Evolutionary conservation across 2,888 invertebrate genomes (phyloP).

Genomic region (Uloborus plumipes): DNA sequence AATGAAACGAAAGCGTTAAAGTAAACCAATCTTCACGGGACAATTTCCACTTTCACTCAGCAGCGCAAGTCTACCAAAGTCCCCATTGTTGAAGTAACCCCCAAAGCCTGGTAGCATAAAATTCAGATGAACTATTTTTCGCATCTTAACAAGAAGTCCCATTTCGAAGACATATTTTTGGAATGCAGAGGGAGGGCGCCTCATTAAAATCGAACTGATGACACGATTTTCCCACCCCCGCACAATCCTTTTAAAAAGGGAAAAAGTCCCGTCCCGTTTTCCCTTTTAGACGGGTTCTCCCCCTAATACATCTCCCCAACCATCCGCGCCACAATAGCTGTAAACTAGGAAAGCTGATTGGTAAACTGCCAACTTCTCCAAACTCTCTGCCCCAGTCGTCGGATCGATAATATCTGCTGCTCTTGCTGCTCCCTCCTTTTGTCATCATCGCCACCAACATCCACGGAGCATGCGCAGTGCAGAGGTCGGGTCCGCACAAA

Average conservation of each 20-base stretch:
- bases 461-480: constrained; percentile 47
- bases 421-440: constrained; percentile 36
- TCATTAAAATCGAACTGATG: constrained; percentile 19
- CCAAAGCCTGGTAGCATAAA: too few relatives aligned
- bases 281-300: background rate
- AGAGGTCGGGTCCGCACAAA: constrained; percentile 13
- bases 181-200: background rate
- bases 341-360: constrained; percentile 55
- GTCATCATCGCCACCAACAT: constrained; percentile 47
- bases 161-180: constrained; percentile 15
- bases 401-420: constrained; percentile 61
- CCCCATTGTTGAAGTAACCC: too few relatives aligned
- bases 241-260: too few relatives aligned
- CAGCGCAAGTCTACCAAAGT: too few relatives aligned
- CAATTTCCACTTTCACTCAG: too few relatives aligned
- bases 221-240: constrained; percentile 5
- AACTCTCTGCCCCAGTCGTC: constrained; percentile 22
- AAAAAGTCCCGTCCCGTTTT: too few relatives aligned
- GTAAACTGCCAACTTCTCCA: constrained; percentile 61
- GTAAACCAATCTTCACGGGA: too few relatives aligned
- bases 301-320: constrained; percentile 6
- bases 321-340: constrained; percentile 45
- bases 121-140: too few relatives aligned
- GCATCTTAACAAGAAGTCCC: constrained; percentile 6
- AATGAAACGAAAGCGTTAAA: too few relatives aligned